A percentile compares a stretch with the other conserved stretches of the same genome.
Conservation (phyloP, 2,797 vertebrate species). For the Scomberomorus guttatus region DNA sequence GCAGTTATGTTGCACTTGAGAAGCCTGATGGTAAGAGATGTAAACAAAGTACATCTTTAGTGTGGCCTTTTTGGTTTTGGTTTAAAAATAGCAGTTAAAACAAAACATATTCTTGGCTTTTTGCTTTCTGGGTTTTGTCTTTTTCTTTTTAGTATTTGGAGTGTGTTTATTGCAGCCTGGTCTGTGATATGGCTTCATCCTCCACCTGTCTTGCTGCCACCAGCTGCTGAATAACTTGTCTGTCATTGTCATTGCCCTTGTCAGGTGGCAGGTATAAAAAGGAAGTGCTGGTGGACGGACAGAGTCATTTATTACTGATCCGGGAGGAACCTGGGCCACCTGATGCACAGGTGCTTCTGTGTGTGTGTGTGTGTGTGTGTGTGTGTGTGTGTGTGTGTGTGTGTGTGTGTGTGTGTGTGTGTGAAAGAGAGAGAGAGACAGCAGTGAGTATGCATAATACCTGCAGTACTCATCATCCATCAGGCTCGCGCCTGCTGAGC, state of each 20-base stretch:
- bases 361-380: slow-evolving; percentile 2
- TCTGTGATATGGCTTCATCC: not conserved
- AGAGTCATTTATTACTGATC: slow-evolving; percentile 94
- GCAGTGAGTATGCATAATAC: slow-evolving; percentile 9
- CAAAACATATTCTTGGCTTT: not conserved
- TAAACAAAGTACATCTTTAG: not conserved
- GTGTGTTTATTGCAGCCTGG: not conserved
- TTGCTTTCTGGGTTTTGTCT: not conserved
- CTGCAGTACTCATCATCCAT: not conserved
- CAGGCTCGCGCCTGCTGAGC: not conserved
- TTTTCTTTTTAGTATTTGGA: too few species aligned
- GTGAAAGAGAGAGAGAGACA: not conserved
- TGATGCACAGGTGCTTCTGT: slow-evolving; percentile 87
- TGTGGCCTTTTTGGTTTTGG: not conserved
- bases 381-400: slow-evolving; percentile 5
- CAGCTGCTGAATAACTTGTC: slow-evolving; percentile 32
- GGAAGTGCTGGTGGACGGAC: slow-evolving; percentile 93
- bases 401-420: not conserved
- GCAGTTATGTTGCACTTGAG: slow-evolving; percentile 92
- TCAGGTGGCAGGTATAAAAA: slow-evolving; percentile 95
- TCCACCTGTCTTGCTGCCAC: slow-evolving; percentile 3
- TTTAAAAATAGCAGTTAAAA: not conserved
- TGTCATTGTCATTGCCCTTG: slow-evolving; percentile 24
- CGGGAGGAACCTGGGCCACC: slow-evolving; percentile 92
- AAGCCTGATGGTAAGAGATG: slow-evolving; percentile 89